phyloP scores from a whole-genome alignment of 1,140 invertebrate species.

The Metaphire vulgaris region DNA sequence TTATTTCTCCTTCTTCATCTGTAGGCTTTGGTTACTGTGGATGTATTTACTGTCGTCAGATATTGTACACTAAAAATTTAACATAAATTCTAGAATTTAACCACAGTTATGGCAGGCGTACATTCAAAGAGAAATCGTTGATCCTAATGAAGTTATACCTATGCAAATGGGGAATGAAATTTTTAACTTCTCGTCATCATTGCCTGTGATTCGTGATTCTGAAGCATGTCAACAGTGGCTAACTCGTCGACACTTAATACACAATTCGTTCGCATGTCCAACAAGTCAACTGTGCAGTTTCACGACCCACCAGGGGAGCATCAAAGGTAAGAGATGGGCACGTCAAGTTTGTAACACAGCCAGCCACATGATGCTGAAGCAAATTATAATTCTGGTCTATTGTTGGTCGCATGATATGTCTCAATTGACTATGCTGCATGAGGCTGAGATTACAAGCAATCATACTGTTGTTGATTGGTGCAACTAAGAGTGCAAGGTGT shows the following conservation, averaged over 20 bases:
- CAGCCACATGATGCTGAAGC: background rate
- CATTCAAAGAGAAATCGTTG: too few relatives aligned
- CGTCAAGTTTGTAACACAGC: background rate
- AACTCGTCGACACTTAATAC: background rate
- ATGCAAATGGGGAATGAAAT: too few relatives aligned
- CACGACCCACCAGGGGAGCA: background rate
- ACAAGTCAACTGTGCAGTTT: background rate
- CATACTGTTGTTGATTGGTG: constrained; percentile 29
- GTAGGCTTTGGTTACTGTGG: too few relatives aligned
- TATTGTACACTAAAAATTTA: too few relatives aligned
- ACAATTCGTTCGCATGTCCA: background rate
- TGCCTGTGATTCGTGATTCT: too few relatives aligned
- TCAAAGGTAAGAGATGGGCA: background rate
- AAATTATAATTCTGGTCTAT: background rate
- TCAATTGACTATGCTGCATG: background rate
- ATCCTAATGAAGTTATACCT: too few relatives aligned
- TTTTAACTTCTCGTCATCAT: too few relatives aligned
- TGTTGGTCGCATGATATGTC: background rate
- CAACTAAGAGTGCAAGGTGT: constrained; percentile 30
- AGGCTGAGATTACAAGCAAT: constrained; percentile 39
- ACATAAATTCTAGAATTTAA: too few relatives aligned
- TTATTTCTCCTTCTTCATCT: too few relatives aligned
- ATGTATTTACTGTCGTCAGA: too few relatives aligned
- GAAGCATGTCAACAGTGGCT: too few relatives aligned
- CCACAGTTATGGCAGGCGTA: too few relatives aligned